Evolutionary conservation across 2,113 vertebrate species (phyloP).

Genomic region (Rhynchomys soricoides): DNA sequence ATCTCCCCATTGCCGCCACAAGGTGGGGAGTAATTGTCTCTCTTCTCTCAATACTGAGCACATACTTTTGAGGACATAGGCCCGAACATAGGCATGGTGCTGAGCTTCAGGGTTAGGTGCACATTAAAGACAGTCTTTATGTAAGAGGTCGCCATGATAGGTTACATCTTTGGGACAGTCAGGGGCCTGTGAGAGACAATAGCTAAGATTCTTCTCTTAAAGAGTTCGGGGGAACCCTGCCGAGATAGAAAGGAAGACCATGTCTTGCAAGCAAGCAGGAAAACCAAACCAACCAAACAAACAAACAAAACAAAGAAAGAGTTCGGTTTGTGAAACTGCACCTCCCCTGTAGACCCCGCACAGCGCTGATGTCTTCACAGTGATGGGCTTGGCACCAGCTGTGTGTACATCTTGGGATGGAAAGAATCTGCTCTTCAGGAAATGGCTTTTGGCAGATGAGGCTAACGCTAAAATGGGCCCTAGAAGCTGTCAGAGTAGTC

Average conservation of each 20-base stretch:
- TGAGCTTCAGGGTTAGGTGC: accelerated
- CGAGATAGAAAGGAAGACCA: no score
- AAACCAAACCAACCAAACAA: no score
- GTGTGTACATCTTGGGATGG: neutral
- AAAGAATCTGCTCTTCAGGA: neutral
- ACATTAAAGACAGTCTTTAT: neutral
- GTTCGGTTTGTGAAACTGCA: no score
- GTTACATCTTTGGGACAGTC: neutral
- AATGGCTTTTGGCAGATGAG: slow-evolving; percentile 39
- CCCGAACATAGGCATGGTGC: neutral
- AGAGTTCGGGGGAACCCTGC: no score
- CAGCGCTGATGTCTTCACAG: neutral
- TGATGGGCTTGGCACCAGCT: slow-evolving; percentile 4
- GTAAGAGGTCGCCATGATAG: neutral
- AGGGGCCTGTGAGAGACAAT: neutral
- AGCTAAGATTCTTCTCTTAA: neutral
- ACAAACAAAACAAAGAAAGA: no score
- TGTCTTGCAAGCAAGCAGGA: no score
- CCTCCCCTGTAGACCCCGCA: neutral
- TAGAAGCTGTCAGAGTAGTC: neutral
- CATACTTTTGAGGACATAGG: neutral
- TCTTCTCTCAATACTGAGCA: neutral
- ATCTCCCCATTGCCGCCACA: neutral
- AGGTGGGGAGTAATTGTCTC: neutral
- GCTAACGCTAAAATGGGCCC: neutral